Evolutionary conservation across 2,888 invertebrate genomes (phyloP).

Genomic region (Folsomia candida): DNA sequence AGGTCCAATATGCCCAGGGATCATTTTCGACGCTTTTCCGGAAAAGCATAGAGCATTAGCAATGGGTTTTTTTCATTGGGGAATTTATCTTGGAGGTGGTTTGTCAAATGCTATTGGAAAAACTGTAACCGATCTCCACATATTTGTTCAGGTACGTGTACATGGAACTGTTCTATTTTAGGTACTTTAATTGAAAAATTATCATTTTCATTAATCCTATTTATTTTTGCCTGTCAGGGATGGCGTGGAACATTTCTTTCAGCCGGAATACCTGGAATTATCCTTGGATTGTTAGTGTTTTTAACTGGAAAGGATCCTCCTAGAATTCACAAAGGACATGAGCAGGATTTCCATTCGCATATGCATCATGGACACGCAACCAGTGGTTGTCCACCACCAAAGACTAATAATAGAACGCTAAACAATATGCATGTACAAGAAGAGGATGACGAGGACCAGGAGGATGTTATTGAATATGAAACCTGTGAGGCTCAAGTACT

Average conservation of each 20-base stretch:
- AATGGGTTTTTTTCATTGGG: slow-evolving; percentile 92
- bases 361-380: slow-evolving; percentile 1
- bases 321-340: background rate
- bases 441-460: background rate
- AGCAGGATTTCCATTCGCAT: background rate
- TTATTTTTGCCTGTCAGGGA: slow-evolving; percentile 61
- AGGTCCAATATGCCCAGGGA: background rate
- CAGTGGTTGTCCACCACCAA: background rate
- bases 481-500: background rate
- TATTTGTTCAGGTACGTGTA: slow-evolving; percentile 65
- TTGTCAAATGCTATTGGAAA: slow-evolving; percentile 88
- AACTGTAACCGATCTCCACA: slow-evolving; percentile 66
- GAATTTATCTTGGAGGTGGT: slow-evolving; percentile 90
- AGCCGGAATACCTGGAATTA: slow-evolving; percentile 71
- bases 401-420: background rate
- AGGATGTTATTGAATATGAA: background rate
- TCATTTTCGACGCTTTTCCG: slow-evolving; percentile 28
- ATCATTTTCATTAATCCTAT: too few species aligned
- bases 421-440: background rate
- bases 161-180: background rate
- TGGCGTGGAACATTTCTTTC: slow-evolving; percentile 82
- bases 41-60: slow-evolving; percentile 73
- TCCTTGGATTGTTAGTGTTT: slow-evolving; percentile 69
- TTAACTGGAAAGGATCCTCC: slow-evolving; percentile 73
- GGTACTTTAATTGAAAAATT: too few species aligned